A percentile compares a stretch with the other conserved stretches of the same genome.
Evolutionary conservation across 2,113 vertebrate genomes (phyloP).

Genomic region (Uria lomvia): DNA sequence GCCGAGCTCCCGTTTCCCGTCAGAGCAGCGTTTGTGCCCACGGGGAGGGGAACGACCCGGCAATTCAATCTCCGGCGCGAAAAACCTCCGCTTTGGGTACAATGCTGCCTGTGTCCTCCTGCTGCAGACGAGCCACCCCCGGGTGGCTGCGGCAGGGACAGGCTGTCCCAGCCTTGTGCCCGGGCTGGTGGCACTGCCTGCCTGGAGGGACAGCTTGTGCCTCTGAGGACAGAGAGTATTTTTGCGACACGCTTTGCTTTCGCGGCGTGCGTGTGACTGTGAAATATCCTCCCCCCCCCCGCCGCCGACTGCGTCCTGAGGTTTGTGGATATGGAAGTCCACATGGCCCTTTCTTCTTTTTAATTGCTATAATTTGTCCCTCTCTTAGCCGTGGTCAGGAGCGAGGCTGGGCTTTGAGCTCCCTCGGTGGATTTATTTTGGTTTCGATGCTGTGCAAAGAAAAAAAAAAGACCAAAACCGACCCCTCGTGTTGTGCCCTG

Average conservation of each 20-base stretch:
- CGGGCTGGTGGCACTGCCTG: neutral
- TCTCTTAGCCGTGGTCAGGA: neutral
- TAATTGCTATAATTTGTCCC: constrained; percentile 24
- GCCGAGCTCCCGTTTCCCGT: neutral
- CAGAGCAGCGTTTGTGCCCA: neutral
- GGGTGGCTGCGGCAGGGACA: neutral
- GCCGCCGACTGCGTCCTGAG: neutral
- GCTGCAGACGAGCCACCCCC: neutral
- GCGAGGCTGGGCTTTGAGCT: neutral
- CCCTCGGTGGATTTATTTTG: neutral
- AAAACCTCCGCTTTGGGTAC: neutral
- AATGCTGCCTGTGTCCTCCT: neutral
- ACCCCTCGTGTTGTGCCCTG: neutral
- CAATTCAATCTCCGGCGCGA: neutral
- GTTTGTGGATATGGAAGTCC: constrained; percentile 20
- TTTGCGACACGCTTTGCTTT: neutral
- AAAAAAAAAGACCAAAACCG: neutral
- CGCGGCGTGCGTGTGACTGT: neutral
- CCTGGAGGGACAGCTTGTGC: constrained; percentile 9
- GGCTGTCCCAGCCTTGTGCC: neutral
- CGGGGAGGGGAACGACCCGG: neutral
- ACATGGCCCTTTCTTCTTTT: constrained; percentile 15
- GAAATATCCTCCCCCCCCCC: neutral
- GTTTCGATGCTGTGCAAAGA: neutral
- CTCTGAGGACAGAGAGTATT: neutral